These are phyloP conservation scores for Piscicola geometra DNA, from an alignment of 2,888 invertebrate species.

Conservation along the genomic window DNA sequence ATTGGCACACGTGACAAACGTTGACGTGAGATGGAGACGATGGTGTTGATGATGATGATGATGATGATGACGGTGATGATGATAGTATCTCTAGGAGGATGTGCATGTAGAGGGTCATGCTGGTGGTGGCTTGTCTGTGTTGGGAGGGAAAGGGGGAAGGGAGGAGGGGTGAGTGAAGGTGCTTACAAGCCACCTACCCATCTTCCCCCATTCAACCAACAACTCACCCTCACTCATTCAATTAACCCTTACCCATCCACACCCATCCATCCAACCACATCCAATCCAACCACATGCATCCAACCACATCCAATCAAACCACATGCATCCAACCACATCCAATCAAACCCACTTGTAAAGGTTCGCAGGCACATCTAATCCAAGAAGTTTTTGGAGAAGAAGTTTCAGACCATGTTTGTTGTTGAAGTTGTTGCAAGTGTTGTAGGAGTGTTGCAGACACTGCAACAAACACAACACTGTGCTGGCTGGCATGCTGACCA, in stretches of 20 bases:
- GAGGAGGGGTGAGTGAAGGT: not conserved
- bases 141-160: no score
- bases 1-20: conserved; percentile 8
- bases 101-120: conserved; percentile 76
- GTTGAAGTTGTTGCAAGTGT: conserved; percentile 79
- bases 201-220: not conserved
- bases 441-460: conserved; percentile 71
- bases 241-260: no score
- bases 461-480: conserved; percentile 49
- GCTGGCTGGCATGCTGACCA: conserved; percentile 48
- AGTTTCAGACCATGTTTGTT: conserved; percentile 85
- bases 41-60: conserved; percentile 25
- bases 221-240: not conserved
- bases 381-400: conserved; percentile 71
- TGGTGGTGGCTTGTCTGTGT: conserved; percentile 77
- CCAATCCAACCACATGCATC: no score
- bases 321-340: no score
- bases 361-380: conserved; percentile 54
- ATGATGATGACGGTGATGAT: conserved; percentile 40
- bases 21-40: conserved; percentile 14
- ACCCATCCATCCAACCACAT: no score
- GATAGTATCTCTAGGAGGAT: conserved; percentile 79
- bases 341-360: conserved; percentile 48
- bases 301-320: no score
- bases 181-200: not conserved